phyloP scores from a whole-genome alignment of 1,140 invertebrate genomes.

The Drosophila gunungcola region DNA sequence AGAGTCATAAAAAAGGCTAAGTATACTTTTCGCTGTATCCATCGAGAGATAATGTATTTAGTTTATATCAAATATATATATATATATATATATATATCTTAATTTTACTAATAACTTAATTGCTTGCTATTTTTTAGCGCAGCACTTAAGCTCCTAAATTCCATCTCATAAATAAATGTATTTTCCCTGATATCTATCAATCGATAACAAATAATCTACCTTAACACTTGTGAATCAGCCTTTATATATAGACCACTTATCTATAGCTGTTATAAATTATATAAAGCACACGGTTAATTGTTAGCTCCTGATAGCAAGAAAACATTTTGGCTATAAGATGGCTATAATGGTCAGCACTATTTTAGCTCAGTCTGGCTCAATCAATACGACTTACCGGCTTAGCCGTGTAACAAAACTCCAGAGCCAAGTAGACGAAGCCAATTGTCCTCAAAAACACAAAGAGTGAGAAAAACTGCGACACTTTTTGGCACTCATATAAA shows the following conservation, averaged over 20 bases:
- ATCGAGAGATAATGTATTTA: neutral
- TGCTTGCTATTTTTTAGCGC: too few species aligned
- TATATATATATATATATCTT: too few species aligned
- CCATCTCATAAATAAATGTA: neutral
- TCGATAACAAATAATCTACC: slow-evolving; percentile 27
- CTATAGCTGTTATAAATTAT: slow-evolving; percentile 8
- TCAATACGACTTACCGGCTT: slow-evolving; percentile 68
- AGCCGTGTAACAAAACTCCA: slow-evolving; percentile 52
- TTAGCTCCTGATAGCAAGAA: too few species aligned
- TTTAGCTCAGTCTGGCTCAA: slow-evolving; percentile 23
- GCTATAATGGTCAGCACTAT: slow-evolving; percentile 5
- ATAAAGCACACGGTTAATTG: slow-evolving; percentile 7
- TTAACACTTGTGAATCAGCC: neutral
- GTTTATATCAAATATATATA: neutral
- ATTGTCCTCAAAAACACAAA: slow-evolving; percentile 29
- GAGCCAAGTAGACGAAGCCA: slow-evolving; percentile 18
- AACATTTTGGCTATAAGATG: slow-evolving; percentile 1
- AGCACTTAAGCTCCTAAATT: neutral
- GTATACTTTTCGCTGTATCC: slow-evolving; percentile 11
- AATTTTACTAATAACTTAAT: too few species aligned
- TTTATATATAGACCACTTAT: neutral
- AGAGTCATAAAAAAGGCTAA: slow-evolving; percentile 21
- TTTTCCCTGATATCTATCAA: neutral
- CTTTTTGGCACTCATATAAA: slow-evolving; percentile 56
- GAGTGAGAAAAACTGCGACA: slow-evolving; percentile 52